Conservation (phyloP, 2,797 vertebrate genomes). For the Bucorvus abyssinicus region DNA sequence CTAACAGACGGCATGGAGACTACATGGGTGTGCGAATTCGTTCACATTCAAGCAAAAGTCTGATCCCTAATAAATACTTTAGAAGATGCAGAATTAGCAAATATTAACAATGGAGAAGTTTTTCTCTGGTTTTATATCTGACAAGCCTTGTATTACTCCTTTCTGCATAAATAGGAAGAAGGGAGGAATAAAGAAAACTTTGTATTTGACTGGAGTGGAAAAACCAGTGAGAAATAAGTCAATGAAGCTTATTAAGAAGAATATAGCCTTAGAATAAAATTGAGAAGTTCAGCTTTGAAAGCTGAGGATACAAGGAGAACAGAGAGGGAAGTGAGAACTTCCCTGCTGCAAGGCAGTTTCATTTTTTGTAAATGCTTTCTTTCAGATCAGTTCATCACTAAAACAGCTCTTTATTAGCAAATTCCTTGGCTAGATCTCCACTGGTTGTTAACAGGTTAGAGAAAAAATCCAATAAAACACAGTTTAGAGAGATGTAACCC, state of each 20-base stretch:
- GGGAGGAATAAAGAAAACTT: not conserved
- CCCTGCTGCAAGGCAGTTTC: not conserved
- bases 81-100: not conserved
- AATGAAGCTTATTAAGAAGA: too few relatives aligned
- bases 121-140: not conserved
- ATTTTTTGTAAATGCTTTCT: not conserved
- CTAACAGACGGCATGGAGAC: not conserved
- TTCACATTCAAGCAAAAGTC: not conserved
- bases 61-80: not conserved
- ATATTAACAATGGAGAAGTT: not conserved
- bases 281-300: not conserved
- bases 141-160: not conserved
- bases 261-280: not conserved
- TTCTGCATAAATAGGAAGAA: not conserved
- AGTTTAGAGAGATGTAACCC: not conserved
- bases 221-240: not conserved
- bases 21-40: not conserved
- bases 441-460: not conserved
- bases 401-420: not conserved
- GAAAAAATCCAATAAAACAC: not conserved
- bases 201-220: not conserved
- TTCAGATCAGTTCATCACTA: not conserved
- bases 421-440: not conserved
- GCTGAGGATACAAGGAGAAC: not conserved
- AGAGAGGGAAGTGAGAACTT: not conserved